Evolutionary conservation across 2,888 invertebrate species (phyloP).

Genomic region (Ophraella communa): DNA sequence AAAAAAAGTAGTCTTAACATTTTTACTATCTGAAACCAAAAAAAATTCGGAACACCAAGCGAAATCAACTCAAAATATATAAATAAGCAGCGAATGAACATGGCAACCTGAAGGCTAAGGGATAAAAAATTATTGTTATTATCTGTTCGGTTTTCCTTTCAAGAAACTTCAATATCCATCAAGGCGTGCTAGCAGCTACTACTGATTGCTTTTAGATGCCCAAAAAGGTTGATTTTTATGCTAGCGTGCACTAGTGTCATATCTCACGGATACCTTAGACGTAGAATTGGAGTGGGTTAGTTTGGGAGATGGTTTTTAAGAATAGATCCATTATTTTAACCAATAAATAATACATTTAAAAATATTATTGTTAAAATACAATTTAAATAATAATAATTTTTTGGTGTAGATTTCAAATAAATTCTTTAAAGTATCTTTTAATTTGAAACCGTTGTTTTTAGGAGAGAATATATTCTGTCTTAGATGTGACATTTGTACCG

Average conservation of each 20-base stretch:
- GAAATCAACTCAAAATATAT: constrained; percentile 9
- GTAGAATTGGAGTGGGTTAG: background rate
- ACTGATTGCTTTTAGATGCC: constrained; percentile 26
- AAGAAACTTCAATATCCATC: constrained; percentile 14
- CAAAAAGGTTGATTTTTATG: constrained; percentile 28
- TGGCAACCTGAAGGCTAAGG: background rate
- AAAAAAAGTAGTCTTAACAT: too few relatives aligned
- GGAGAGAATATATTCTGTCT: too few relatives aligned
- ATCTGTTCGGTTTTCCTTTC: constrained; percentile 17
- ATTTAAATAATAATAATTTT: too few relatives aligned
- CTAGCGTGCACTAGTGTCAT: constrained; percentile 1
- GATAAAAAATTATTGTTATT: constrained; percentile 17
- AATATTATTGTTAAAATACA: too few relatives aligned
- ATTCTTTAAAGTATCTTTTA: too few relatives aligned
- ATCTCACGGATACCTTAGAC: background rate
- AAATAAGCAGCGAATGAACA: background rate
- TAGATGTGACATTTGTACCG: too few relatives aligned
- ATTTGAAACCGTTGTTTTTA: too few relatives aligned
- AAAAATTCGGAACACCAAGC: background rate
- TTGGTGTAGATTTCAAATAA: too few relatives aligned
- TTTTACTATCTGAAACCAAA: background rate
- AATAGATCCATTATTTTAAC: too few relatives aligned
- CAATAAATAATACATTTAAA: too few relatives aligned
- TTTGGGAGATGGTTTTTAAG: background rate
- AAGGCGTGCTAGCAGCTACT: constrained; percentile 17